phyloP scores from a whole-genome alignment of 23 tunicate species.

The Trididemnum clinides region DNA sequence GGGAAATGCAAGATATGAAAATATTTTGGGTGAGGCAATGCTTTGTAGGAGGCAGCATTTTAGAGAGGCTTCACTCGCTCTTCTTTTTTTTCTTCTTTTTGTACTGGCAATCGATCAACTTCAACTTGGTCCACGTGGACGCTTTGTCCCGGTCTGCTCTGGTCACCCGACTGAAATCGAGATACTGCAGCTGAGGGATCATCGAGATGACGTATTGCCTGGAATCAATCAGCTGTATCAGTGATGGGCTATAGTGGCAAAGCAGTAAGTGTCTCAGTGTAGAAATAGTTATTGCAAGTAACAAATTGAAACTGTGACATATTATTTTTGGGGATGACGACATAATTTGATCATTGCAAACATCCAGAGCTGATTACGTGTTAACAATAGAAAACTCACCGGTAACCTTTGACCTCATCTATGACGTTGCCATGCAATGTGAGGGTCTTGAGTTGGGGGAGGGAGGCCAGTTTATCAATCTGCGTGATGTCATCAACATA shows the following conservation, averaged over 20 bases:
- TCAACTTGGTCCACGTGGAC: constrained; percentile 61
- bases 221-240: neutral
- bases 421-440: constrained; percentile 87
- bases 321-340: too few relatives aligned
- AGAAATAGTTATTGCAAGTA: too few relatives aligned
- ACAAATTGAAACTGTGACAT: too few relatives aligned
- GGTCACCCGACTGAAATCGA: constrained; percentile 90
- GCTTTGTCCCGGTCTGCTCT: constrained; percentile 93
- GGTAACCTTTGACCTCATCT: constrained; percentile 75
- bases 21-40: too few relatives aligned
- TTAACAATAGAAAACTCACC: constrained; percentile 31
- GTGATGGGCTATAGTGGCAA: too few relatives aligned
- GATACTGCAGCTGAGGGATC: constrained; percentile 78
- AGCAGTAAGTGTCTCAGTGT: too few relatives aligned
- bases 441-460: constrained; percentile 67
- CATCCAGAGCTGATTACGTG: neutral
- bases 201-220: constrained; percentile 81
- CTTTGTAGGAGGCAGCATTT: too few relatives aligned
- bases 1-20: neutral
- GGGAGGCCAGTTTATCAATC: constrained; percentile 73
- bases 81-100: constrained; percentile 41
- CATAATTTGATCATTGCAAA: too few relatives aligned
- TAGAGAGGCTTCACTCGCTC: too few relatives aligned
- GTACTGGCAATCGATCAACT: constrained; percentile 47
- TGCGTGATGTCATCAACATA: constrained; percentile 69